Evolutionary conservation across 2,113 vertebrate genomes (phyloP).

Genomic region (Coptodon bakossiorum): DNA sequence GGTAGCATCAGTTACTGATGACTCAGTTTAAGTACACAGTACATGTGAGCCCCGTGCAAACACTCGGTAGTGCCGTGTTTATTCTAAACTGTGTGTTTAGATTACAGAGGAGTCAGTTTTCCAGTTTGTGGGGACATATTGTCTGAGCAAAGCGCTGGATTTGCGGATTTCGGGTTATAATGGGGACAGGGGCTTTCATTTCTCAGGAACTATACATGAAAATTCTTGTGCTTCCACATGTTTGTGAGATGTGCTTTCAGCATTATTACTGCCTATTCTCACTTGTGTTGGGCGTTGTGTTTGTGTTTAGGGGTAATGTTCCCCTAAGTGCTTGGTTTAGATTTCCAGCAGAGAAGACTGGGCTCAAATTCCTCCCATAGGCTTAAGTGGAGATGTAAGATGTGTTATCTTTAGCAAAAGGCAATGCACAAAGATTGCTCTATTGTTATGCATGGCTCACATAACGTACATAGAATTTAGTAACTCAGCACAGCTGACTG

Average conservation of each 20-base stretch:
- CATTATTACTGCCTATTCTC: neutral
- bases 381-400: slow-evolving; percentile 22
- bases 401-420: slow-evolving; percentile 54
- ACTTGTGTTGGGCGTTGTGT: neutral
- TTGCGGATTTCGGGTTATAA: neutral
- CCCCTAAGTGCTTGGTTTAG: slow-evolving; percentile 30
- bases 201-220: neutral
- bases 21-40: slow-evolving; percentile 6
- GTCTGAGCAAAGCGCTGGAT: slow-evolving; percentile 1
- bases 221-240: neutral
- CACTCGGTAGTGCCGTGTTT: slow-evolving; percentile 38
- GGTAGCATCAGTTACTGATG: neutral
- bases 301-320: slow-evolving; percentile 20
- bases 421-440: slow-evolving; percentile 13
- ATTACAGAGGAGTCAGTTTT: slow-evolving; percentile 43
- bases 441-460: slow-evolving; percentile 20
- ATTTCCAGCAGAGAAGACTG: slow-evolving; percentile 27
- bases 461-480: slow-evolving; percentile 2
- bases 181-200: neutral
- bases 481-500: slow-evolving; percentile 22
- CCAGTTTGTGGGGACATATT: slow-evolving; percentile 3
- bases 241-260: neutral
- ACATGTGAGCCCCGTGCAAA: slow-evolving; percentile 24
- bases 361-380: slow-evolving; percentile 37
- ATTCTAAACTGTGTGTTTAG: slow-evolving; percentile 52